phyloP scores from a whole-genome alignment of 2,888 invertebrate genomes.

The Thereva nobilitata region DNA sequence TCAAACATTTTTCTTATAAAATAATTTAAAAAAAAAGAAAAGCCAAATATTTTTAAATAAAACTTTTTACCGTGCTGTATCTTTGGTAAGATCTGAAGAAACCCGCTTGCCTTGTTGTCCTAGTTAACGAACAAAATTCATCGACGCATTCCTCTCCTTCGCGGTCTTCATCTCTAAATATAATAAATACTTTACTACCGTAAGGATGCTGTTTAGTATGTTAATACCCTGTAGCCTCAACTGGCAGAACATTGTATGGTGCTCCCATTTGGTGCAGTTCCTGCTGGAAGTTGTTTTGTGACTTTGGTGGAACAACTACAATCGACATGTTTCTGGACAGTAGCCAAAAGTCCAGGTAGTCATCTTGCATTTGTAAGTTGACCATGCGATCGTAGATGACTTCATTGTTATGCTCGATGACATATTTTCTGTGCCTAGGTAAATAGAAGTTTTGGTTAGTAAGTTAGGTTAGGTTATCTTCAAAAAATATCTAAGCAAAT shows the following conservation, averaged over 20 bases:
- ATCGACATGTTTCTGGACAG: constrained; percentile 54
- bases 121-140: constrained; percentile 46
- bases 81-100: constrained; percentile 55
- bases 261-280: constrained; percentile 49
- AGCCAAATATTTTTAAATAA: background rate
- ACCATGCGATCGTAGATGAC: constrained; percentile 52
- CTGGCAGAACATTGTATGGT: constrained; percentile 47
- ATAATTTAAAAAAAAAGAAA: background rate
- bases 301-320: constrained; percentile 51
- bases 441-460: constrained; percentile 1
- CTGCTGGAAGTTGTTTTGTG: constrained; percentile 50
- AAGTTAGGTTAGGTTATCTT: background rate
- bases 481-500: background rate
- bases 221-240: constrained; percentile 45
- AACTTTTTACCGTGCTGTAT: constrained; percentile 48
- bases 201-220: too few relatives aligned
- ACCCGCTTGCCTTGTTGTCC: constrained; percentile 51
- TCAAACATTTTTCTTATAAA: background rate
- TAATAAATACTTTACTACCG: too few relatives aligned
- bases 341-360: constrained; percentile 55
- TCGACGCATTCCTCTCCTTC: constrained; percentile 45
- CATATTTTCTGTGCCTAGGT: constrained; percentile 54
- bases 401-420: constrained; percentile 50
- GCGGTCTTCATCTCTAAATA: constrained; percentile 38
- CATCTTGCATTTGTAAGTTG: constrained; percentile 50